Percentiles rank a stretch among this genome's conserved stretches.
phyloP scores from a whole-genome alignment of 2,797 vertebrate species.

The Chiroxiphia lanceolata region DNA sequence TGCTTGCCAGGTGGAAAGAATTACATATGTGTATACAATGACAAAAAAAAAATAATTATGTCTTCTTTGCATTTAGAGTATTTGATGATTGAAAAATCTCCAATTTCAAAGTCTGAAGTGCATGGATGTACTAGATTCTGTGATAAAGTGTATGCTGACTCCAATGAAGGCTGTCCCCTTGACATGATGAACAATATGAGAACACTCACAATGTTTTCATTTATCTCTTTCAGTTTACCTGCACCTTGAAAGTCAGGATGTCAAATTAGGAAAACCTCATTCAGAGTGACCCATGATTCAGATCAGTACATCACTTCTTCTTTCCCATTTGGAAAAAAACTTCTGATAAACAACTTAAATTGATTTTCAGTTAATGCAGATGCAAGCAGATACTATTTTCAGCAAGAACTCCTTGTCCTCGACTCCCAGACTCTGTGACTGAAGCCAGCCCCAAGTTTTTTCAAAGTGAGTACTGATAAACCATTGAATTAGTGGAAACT shows the following conservation, averaged over 20 bases:
- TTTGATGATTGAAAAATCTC: neutral
- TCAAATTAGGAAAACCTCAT: neutral
- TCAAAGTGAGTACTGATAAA: neutral
- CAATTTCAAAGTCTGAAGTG: neutral
- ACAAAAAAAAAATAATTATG: neutral
- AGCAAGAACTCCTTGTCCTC: conserved; percentile 6
- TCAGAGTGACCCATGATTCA: neutral
- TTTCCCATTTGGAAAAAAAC: neutral
- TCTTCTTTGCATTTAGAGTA: neutral
- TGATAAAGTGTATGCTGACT: neutral
- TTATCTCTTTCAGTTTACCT: neutral
- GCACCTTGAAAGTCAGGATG: neutral
- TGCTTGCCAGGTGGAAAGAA: neutral
- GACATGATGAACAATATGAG: neutral
- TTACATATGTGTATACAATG: neutral
- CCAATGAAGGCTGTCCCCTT: neutral
- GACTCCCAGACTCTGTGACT: neutral
- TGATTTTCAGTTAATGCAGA: conserved; percentile 39
- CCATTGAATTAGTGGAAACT: neutral
- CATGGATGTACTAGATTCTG: neutral
- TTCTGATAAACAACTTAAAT: conserved; percentile 28
- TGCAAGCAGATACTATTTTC: conserved; percentile 12
- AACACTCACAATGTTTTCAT: neutral
- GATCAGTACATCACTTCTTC: neutral
- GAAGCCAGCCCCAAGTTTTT: neutral